A percentile compares a stretch with the other conserved stretches of the same genome.
Conservation (phyloP, 1,140 invertebrate genomes). For the Frieseomelitta varia region DNA sequence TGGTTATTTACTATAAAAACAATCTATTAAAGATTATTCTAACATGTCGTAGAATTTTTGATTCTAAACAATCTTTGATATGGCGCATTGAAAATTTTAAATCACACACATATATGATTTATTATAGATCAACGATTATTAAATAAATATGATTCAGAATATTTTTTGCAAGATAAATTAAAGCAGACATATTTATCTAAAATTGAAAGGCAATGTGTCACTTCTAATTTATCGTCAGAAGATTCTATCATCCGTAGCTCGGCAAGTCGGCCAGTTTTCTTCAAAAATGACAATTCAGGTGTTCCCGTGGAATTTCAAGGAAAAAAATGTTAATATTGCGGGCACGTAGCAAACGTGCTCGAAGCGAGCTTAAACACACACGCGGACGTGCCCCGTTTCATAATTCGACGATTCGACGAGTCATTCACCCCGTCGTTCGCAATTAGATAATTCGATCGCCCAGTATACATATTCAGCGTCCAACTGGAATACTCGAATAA, state of each 20-base stretch:
- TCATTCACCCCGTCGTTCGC: slow-evolving; percentile 26
- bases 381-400: slow-evolving; percentile 34
- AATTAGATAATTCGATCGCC: slow-evolving; percentile 40
- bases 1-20: neutral
- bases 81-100: neutral
- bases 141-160: neutral
- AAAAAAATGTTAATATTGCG: slow-evolving; percentile 33
- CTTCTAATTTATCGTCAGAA: neutral
- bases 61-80: neutral
- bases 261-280: slow-evolving; percentile 25
- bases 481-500: neutral
- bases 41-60: neutral
- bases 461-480: neutral
- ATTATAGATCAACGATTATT: neutral
- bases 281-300: slow-evolving; percentile 31
- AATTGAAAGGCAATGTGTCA: neutral
- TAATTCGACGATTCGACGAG: slow-evolving; percentile 23
- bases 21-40: neutral
- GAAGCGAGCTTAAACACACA: slow-evolving; percentile 16
- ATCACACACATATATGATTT: neutral
- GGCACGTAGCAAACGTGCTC: slow-evolving; percentile 38
- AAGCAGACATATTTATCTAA: neutral
- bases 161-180: neutral
- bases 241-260: neutral
- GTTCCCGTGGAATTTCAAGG: slow-evolving; percentile 28